Percentiles rank a stretch among this genome's conserved stretches.
Conservation (phyloP, 2,888 invertebrate genomes). For the Coleophora deauratella region DNA sequence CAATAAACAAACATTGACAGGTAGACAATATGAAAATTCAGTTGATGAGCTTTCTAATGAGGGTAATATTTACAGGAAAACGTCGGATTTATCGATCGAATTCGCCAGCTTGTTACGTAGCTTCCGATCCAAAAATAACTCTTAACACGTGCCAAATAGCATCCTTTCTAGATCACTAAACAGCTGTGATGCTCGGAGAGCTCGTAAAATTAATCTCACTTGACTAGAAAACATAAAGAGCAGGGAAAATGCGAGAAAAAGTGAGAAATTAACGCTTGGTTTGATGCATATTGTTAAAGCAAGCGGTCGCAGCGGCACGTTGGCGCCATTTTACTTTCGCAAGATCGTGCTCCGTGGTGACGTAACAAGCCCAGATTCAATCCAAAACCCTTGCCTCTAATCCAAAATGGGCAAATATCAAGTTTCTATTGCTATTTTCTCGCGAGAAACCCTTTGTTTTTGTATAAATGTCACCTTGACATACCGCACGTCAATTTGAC, state of each 20-base stretch:
- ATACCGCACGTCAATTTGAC: constrained; percentile 66
- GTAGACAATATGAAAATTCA: constrained; percentile 9
- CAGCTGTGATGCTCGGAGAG: too few species aligned
- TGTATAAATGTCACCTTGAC: constrained; percentile 71
- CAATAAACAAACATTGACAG: constrained; percentile 45
- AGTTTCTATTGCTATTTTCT: constrained; percentile 32
- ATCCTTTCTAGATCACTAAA: background rate
- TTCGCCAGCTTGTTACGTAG: constrained; percentile 37
- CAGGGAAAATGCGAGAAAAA: background rate
- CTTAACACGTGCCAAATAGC: constrained; percentile 49
- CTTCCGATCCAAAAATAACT: constrained; percentile 57
- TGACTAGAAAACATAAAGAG: constrained; percentile 2
- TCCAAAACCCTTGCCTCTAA: constrained; percentile 18
- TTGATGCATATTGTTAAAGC: constrained; percentile 14
- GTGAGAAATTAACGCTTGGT: background rate
- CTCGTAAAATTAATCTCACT: too few species aligned
- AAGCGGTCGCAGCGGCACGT: constrained; percentile 30
- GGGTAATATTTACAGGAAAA: background rate
- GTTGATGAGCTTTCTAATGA: background rate
- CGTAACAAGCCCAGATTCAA: constrained; percentile 55
- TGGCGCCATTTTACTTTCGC: constrained; percentile 72
- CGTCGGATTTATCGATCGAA: constrained; percentile 9
- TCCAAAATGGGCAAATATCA: constrained; percentile 17
- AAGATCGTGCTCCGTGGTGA: constrained; percentile 49
- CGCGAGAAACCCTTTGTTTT: constrained; percentile 56